Base-by-base conservation (phyloP, 1,140 invertebrate species). In the Tetranychus urticae region DNA sequence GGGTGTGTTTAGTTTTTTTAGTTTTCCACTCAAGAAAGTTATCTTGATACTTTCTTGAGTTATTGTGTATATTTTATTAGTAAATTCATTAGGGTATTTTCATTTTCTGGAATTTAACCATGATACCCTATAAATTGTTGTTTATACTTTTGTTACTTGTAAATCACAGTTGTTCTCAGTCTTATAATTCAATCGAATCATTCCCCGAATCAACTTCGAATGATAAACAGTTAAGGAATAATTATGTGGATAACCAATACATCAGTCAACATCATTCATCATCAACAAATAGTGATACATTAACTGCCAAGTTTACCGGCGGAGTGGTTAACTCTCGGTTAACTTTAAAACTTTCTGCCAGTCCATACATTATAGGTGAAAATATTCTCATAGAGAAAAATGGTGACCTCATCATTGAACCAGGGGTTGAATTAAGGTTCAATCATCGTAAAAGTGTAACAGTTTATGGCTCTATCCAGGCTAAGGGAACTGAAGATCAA, bases 371-470 rank as follows among this genome's bases (percentile, higher is more conserved):
- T 64, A 73, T 88, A 23, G 75, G 80, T 39, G 81, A 85, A 69
- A 86, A 92, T 73, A 72, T 92, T n/a, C 77, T 83, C 56, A 76
- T 93, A 36, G 81, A 85, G 64, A 73, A 75, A 48, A 77, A 79
- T 58, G 84, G 80, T 0, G 80, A 83, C 67, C 74, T 94, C 54
- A 75, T 82, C 35, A 80, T 97, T 50, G 84, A 89, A 68, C 79
- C 89, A 0, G 90, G 90, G 1, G 85, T 89, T 0, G 81, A 81
- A 66, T 74, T 97, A 12, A 76, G 81, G 57, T 91, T 96, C 73
- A 80, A 82, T 4, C 84, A 88, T 2, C 87, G 87, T 74, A 81
- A 87, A 67, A 90, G 89, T 58, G 83, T 96, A 65, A 90, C 86
- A 42, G 83, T 96, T 31, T 79, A 65, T 56, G 91, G 90, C 65